Evolutionary conservation across 2,113 vertebrate genomes (phyloP), one percentile per base, ranked within the genome.

Genomic region (Oxyura jamaicensis): DNA sequence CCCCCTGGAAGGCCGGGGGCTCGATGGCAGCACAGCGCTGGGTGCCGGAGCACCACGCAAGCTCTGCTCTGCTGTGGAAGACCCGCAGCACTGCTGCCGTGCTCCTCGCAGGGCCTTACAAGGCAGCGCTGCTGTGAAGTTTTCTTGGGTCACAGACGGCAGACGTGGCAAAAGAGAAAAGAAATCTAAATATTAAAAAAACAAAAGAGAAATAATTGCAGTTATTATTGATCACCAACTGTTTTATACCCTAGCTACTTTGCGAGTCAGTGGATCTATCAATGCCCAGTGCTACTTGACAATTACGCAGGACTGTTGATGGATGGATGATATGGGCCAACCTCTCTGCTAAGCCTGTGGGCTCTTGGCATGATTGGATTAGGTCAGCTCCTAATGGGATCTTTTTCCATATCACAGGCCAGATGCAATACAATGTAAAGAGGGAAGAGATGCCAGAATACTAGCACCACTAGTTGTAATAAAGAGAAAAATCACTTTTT

Each of bases 361-460:
- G 73, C 79, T 96, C n/a, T 86, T 52, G 52, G 46, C 50, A 9
- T 97, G 93, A 95, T 86, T 85, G 86, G 83, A 96, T 97, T 96
- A 97, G 89, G 83, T 95, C 65, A 44, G 52, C 79, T 96, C 86
- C 78, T 96, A 93, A 95, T 96, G 56, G 21, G 92, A 96, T 86
- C 83, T 95, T 95, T 91, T 75, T 89, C 87, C 60, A 41, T 60
- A 75, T 79, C 77, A 76, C 42, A 83, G 87, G 91, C 83, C 77
- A 96, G 83, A 83, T 90, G 90, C 62, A 60, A 74, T 91, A 11
- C 58, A 92, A n/a, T 79, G 58, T 80, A 90, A 80, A 89, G 90
- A 88, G 83, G 88, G 82, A 68, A 96, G 22, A 81, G 78, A 78
- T 87, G 67, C 66, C 88, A 86, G 55, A 91, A 63, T 63, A 87